Evolutionary conservation across 2,113 vertebrate species (phyloP).

Genomic region (Emydura subglobosa): DNA sequence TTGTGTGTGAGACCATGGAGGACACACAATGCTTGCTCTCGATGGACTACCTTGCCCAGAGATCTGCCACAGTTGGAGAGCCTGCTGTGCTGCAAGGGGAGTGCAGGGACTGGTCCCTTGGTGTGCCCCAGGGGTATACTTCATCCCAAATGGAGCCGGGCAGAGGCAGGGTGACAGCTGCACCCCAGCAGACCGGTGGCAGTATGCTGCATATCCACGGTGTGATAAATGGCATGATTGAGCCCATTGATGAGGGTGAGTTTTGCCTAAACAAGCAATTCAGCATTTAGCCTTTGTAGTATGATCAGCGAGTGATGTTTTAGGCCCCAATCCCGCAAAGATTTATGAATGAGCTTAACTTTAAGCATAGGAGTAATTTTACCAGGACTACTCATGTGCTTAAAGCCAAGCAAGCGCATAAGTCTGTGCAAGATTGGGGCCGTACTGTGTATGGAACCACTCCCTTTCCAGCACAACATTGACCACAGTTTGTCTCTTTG

Average conservation of each 20-base stretch:
- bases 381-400: neutral
- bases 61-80: neutral
- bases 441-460: neutral
- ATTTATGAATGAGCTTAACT: neutral
- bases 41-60: neutral
- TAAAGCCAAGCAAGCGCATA: conserved; percentile 36
- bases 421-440: neutral
- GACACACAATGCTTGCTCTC: neutral
- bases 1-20: neutral
- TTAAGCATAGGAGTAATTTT: neutral
- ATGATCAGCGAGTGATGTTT: neutral
- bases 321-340: neutral
- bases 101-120: neutral
- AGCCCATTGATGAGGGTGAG: neutral
- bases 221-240: neutral
- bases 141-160: neutral
- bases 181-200: neutral
- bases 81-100: neutral
- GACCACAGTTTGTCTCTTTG: conserved; percentile 39
- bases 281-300: neutral
- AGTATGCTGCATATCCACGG: neutral
- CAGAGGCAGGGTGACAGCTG: neutral
- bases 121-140: neutral
- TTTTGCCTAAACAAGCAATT: neutral
- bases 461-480: conserved; percentile 21